These are phyloP conservation scores for Knipowitschia caucasica DNA, from an alignment of 2,797 vertebrate species.

Conservation along the genomic window DNA sequence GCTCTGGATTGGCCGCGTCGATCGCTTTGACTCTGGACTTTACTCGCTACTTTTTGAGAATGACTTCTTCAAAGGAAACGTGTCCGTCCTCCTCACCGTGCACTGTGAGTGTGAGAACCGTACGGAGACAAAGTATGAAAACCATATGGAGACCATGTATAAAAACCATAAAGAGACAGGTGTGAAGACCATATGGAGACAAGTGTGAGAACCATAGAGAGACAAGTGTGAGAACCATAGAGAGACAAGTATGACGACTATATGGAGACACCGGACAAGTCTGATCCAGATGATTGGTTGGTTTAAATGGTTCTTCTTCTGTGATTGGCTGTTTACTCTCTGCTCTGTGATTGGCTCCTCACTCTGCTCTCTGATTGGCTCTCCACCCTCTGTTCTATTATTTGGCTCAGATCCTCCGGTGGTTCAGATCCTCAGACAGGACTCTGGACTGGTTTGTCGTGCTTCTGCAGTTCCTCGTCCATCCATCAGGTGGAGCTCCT, in stretches of 20 bases:
- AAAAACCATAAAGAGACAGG: no score
- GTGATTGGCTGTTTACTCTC: background rate
- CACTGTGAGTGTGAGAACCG: constrained; percentile 80
- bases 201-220: no score
- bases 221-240: no score
- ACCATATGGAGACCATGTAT: no score
- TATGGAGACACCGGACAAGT: no score
- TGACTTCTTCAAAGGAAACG: constrained; percentile 36
- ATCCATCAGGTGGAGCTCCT: background rate
- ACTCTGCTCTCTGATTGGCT: background rate
- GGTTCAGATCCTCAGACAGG: background rate
- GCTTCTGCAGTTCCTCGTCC: background rate
- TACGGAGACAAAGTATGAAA: no score
- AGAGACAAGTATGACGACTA: no score
- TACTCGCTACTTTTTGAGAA: constrained; percentile 78
- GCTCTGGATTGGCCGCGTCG: constrained; percentile 66
- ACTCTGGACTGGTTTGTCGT: background rate
- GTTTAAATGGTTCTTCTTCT: background rate
- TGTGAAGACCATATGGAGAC: no score
- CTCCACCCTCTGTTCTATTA: background rate
- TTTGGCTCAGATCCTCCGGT: background rate
- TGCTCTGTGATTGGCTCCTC: background rate
- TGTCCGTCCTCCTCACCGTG: constrained; percentile 75
- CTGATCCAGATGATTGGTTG: no score
- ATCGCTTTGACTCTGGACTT: constrained; percentile 71